Evolutionary conservation across 2,113 vertebrate genomes (phyloP).

Genomic region (Carollia perspicillata): DNA sequence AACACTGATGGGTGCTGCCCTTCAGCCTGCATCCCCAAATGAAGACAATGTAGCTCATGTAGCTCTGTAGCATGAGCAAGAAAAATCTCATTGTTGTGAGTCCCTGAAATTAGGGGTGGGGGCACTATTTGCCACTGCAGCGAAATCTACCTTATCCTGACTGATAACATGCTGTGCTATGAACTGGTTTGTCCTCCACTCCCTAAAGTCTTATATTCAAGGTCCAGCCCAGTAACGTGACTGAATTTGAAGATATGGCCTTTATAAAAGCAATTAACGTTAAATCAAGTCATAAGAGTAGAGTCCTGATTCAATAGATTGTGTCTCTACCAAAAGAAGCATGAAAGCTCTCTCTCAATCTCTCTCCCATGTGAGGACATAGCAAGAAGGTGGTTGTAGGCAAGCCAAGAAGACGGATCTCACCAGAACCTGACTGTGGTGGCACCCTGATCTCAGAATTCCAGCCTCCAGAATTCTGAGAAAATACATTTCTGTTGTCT

Average conservation of each 20-base stretch:
- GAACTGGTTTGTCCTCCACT: neutral
- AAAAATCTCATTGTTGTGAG: neutral
- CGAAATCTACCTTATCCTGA: neutral
- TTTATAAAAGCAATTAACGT: neutral
- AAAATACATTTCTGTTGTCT: neutral
- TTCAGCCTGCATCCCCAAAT: neutral
- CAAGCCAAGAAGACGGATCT: neutral
- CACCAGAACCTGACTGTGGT: neutral
- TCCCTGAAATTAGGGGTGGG: neutral
- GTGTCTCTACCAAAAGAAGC: neutral
- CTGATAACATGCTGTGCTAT: neutral
- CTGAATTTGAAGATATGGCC: neutral
- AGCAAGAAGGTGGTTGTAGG: neutral
- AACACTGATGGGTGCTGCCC: neutral
- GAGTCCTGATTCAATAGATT: neutral
- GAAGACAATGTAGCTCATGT: neutral
- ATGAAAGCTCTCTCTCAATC: neutral
- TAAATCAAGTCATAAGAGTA: neutral
- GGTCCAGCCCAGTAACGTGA: neutral
- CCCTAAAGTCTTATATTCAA: neutral
- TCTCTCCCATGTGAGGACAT: neutral
- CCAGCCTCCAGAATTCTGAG: neutral
- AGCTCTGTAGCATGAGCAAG: neutral
- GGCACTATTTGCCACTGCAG: neutral
- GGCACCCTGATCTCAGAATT: neutral